Conservation (phyloP, 2,113 vertebrate genomes). For the Pterocles orientalis region DNA sequence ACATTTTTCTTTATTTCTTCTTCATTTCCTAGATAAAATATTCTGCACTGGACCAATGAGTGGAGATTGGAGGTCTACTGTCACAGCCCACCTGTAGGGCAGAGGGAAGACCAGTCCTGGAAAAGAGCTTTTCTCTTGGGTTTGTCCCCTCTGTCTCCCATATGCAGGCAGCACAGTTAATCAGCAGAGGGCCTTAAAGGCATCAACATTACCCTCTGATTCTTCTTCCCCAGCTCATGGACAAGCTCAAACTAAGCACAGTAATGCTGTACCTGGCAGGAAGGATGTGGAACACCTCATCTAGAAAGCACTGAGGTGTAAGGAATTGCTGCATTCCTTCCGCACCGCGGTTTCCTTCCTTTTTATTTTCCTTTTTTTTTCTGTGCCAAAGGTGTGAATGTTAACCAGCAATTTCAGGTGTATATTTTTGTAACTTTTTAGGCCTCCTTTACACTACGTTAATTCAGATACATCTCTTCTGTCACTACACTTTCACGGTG, state of each 20-base stretch:
- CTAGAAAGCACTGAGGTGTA: background rate
- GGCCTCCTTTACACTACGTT: background rate
- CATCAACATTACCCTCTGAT: too few species aligned
- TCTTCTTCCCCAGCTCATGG: background rate
- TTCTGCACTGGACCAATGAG: background rate
- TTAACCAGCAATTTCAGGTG: background rate
- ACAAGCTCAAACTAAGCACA: background rate
- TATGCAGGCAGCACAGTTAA: background rate
- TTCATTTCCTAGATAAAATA: background rate
- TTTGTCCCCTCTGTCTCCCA: background rate
- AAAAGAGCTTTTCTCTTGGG: background rate
- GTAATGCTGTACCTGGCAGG: background rate
- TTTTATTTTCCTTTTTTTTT: background rate
- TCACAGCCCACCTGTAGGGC: background rate
- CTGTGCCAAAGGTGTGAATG: background rate
- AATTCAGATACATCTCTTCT: background rate
- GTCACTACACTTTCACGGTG: background rate
- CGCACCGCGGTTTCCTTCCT: conserved; percentile 22
- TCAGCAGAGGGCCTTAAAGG: background rate
- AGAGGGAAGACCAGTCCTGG: background rate
- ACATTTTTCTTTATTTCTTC: background rate
- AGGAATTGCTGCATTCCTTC: conserved; percentile 22
- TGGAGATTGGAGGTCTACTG: background rate
- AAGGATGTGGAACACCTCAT: background rate
- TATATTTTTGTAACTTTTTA: background rate